These are phyloP conservation scores for Dasypus novemcinctus DNA, from an alignment of 2,113 vertebrate genomes.

Conservation along the genomic window DNA sequence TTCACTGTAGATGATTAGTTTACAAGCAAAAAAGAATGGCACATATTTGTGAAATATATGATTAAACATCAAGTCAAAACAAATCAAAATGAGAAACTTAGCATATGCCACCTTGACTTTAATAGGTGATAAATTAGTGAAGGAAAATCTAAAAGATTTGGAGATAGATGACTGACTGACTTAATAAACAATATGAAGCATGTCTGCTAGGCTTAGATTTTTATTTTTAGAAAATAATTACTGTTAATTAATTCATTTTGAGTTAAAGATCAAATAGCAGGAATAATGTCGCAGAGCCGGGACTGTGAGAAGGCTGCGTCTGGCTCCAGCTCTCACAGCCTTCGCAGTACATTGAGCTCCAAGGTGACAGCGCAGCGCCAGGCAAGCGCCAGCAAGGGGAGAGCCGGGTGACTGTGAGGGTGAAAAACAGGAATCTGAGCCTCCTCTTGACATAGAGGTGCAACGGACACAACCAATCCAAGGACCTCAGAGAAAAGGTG, in stretches of 20 bases:
- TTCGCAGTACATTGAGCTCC: too few species aligned
- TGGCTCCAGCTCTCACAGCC: too few species aligned
- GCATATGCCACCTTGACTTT: background rate
- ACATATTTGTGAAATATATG: background rate
- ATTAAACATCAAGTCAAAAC: conserved; percentile 57
- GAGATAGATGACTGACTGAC: background rate
- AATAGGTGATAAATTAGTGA: background rate
- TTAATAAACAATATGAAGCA: background rate
- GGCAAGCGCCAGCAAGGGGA: too few species aligned
- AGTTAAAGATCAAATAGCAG: conserved; percentile 6
- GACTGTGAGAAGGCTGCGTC: too few species aligned
- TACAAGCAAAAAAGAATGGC: conserved; percentile 27
- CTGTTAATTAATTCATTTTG: conserved; percentile 69
- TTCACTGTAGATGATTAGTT: conserved; percentile 50
- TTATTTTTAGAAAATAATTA: conserved; percentile 66
- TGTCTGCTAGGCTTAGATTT: conserved; percentile 56
- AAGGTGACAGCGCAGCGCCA: too few species aligned
- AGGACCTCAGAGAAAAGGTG: too few species aligned
- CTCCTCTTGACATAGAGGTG: too few species aligned
- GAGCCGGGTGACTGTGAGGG: too few species aligned
- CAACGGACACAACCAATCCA: too few species aligned
- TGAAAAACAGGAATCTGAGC: too few species aligned
- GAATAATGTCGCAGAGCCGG: too few species aligned
- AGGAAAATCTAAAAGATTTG: background rate
- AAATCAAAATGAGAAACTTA: conserved; percentile 53